These are phyloP conservation scores for Cotesia glomerata DNA, from an alignment of 1,140 invertebrate species.

Conservation along the genomic window DNA sequence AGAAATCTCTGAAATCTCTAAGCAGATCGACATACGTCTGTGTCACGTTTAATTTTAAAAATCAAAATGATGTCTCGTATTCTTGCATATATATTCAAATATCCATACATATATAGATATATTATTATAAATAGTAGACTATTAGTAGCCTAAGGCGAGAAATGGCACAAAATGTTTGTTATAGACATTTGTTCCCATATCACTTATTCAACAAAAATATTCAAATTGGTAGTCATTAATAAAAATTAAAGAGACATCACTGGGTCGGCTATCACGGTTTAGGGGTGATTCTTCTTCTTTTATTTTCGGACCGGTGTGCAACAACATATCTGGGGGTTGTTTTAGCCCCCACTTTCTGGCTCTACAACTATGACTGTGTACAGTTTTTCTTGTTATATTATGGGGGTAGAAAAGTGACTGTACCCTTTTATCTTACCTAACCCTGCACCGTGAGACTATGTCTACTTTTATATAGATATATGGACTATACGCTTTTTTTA, in stretches of 20 bases:
- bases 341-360: neutral
- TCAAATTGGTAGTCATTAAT: slow-evolving; percentile 63
- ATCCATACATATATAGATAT: no score
- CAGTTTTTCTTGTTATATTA: neutral
- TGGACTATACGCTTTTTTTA: slow-evolving; percentile 42
- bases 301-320: slow-evolving; percentile 25
- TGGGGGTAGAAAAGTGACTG: slow-evolving; percentile 33
- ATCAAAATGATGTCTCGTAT: no score
- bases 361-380: slow-evolving; percentile 4
- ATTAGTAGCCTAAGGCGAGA: slow-evolving; percentile 1
- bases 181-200: slow-evolving; percentile 57
- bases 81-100: neutral
- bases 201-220: slow-evolving; percentile 59
- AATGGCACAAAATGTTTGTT: neutral
- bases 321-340: neutral
- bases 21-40: slow-evolving; percentile 17
- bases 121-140: no score
- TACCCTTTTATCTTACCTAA: slow-evolving; percentile 63
- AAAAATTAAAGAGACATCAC: slow-evolving; percentile 66
- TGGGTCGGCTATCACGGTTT: slow-evolving; percentile 31
- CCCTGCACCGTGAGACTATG: slow-evolving; percentile 63
- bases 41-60: slow-evolving; percentile 36
- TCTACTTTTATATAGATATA: slow-evolving; percentile 44
- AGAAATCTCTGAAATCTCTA: slow-evolving; percentile 28
- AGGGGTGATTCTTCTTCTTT: slow-evolving; percentile 49